These are phyloP conservation scores for Cordilura impudica DNA, from an alignment of 2,888 invertebrate genomes.

Conservation along the genomic window DNA sequence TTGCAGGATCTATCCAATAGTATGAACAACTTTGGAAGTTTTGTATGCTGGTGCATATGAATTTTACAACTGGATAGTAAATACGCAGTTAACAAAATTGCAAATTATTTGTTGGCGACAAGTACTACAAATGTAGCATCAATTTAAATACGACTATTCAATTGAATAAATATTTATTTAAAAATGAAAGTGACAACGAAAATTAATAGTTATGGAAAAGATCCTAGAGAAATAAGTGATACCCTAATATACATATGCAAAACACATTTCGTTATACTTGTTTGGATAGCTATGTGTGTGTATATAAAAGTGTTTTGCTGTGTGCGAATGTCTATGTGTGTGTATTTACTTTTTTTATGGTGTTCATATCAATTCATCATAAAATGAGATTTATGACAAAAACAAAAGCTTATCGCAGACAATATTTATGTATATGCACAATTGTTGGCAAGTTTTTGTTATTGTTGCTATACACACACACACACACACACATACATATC, in stretches of 20 bases:
- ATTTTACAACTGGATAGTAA: too few relatives aligned
- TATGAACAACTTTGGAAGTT: too few relatives aligned
- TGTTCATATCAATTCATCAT: constrained; percentile 75
- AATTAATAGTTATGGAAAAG: background rate
- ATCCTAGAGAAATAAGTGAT: background rate
- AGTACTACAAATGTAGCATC: too few relatives aligned
- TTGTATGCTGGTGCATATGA: too few relatives aligned
- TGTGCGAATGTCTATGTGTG: constrained; percentile 1
- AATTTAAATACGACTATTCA: too few relatives aligned
- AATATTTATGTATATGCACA: constrained; percentile 61
- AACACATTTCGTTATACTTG: background rate
- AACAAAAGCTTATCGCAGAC: constrained; percentile 77
- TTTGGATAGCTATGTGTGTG: background rate
- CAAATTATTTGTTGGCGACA: too few relatives aligned
- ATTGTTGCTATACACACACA: background rate
- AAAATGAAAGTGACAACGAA: too few relatives aligned
- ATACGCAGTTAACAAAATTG: too few relatives aligned
- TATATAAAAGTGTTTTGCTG: constrained; percentile 14
- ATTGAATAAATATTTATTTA: too few relatives aligned
- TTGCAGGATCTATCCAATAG: too few relatives aligned
- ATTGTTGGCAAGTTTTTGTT: constrained; percentile 40
- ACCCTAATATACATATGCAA: background rate
- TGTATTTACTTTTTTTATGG: constrained; percentile 42
- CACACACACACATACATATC: background rate
- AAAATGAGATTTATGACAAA: constrained; percentile 77